These are phyloP conservation scores for Hydraecia micacea DNA, from an alignment of 2,888 invertebrate species.

Conservation along the genomic window DNA sequence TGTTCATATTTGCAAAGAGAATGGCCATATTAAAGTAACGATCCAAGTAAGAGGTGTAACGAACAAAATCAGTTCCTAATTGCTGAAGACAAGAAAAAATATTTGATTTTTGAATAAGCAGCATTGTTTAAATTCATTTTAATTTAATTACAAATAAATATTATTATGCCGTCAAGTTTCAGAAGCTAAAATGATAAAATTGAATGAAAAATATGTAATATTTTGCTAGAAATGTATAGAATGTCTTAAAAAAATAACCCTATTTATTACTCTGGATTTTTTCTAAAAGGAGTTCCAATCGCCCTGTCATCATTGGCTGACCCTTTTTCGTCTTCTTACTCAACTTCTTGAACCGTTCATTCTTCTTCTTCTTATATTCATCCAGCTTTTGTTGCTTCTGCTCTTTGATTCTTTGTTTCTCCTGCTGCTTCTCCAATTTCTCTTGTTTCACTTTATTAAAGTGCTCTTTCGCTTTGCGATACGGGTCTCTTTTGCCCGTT, in stretches of 20 bases:
- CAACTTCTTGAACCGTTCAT: constrained; percentile 92
- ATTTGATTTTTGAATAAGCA: neutral
- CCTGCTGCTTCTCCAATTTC: constrained; percentile 87
- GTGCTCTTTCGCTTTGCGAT: constrained; percentile 89
- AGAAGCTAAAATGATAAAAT: constrained; percentile 2
- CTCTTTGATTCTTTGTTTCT: constrained; percentile 85
- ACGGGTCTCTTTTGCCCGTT: constrained; percentile 82
- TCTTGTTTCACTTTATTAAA: constrained; percentile 90
- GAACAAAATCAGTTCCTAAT: neutral
- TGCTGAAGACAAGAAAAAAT: neutral
- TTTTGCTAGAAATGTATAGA: constrained; percentile 5
- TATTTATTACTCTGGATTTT: constrained; percentile 91
- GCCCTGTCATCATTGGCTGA: constrained; percentile 96
- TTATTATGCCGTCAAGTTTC: neutral
- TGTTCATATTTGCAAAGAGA: constrained; percentile 30
- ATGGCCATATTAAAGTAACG: constrained; percentile 39
- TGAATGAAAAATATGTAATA: neutral
- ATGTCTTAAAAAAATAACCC: too few species aligned
- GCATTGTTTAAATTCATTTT: constrained; percentile 13
- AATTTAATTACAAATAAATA: neutral
- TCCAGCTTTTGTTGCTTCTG: constrained; percentile 91
- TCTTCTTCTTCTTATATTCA: constrained; percentile 93
- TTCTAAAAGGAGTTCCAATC: constrained; percentile 94
- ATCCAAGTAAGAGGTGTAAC: constrained; percentile 21
- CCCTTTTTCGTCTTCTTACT: constrained; percentile 95